Evolutionary conservation across 92 coral and sea anemone genomes (phyloP).

Genomic region (Montipora capitata): DNA sequence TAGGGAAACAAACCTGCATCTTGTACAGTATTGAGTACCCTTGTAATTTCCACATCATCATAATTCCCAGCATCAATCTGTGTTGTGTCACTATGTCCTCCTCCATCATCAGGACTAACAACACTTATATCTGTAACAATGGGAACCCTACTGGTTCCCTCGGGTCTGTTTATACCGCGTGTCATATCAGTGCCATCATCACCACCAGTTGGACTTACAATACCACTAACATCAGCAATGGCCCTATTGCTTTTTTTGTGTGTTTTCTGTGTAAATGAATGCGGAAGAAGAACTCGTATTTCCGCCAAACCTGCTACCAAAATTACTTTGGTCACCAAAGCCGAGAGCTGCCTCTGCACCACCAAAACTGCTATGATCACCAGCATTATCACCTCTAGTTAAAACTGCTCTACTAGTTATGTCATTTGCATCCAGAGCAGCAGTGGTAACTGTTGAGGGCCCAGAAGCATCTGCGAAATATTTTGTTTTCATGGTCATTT

Average conservation of each 20-base stretch:
- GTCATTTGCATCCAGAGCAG: background rate
- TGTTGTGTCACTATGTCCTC: background rate
- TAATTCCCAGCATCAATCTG: background rate
- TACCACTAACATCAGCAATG: background rate
- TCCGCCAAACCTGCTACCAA: background rate
- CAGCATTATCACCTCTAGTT: constrained; percentile 1
- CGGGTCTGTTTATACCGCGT: background rate
- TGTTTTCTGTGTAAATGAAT: background rate
- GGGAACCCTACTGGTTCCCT: background rate
- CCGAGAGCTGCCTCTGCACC: background rate
- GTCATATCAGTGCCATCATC: background rate
- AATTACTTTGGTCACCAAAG: background rate
- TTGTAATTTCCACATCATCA: constrained; percentile 5
- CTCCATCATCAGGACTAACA: background rate
- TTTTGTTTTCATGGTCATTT: no score
- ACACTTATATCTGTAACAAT: background rate
- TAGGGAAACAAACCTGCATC: background rate
- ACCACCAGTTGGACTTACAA: background rate
- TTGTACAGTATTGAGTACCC: background rate
- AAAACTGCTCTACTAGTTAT: background rate
- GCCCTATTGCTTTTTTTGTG: background rate
- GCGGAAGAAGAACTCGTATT: background rate
- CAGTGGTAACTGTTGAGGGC: background rate
- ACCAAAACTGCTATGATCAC: background rate
- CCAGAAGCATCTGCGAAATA: background rate